These are phyloP conservation scores for Megaustenia siamemsis DNA, from an alignment of 2,888 invertebrate genomes.

Conservation along the genomic window DNA sequence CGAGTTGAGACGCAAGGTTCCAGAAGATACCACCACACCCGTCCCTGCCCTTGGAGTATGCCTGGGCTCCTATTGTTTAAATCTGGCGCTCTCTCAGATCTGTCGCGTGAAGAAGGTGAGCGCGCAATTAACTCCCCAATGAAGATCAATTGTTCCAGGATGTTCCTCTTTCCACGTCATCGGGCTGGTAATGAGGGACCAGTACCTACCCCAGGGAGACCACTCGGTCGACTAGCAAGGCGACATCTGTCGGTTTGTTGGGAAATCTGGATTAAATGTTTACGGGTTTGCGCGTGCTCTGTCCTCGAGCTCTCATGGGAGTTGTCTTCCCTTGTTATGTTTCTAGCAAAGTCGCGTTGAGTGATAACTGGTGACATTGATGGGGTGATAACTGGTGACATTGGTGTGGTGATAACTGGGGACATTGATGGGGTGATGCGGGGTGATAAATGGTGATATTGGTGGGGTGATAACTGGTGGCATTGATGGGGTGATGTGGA, in stretches of 20 bases:
- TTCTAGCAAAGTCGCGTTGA: too few relatives aligned
- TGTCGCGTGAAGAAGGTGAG: constrained; percentile 28
- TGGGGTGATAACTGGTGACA: too few relatives aligned
- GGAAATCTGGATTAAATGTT: constrained; percentile 52
- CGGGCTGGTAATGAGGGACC: constrained; percentile 42
- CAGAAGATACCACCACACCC: neutral
- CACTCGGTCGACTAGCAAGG: neutral
- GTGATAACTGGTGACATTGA: too few relatives aligned
- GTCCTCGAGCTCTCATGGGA: constrained; percentile 27
- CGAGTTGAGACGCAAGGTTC: neutral
- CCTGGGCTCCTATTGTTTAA: constrained; percentile 40
- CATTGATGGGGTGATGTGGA: too few relatives aligned
- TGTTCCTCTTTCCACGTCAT: constrained; percentile 48
- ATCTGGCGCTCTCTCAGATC: constrained; percentile 22
- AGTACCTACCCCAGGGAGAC: constrained; percentile 16
- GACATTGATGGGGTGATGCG: too few relatives aligned
- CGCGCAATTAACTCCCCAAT: constrained; percentile 48
- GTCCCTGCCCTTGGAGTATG: neutral
- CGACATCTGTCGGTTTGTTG: constrained; percentile 52
- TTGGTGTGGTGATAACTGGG: too few relatives aligned
- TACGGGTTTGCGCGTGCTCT: constrained; percentile 46
- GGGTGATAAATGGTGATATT: too few relatives aligned
- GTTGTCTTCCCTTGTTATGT: constrained; percentile 17
- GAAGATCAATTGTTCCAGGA: constrained; percentile 45
- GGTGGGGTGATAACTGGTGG: too few relatives aligned